Evolutionary conservation across 2,113 vertebrate species (phyloP), one percentile per base, ranked within the genome.

Genomic region (Acrocephalus kingi): DNA sequence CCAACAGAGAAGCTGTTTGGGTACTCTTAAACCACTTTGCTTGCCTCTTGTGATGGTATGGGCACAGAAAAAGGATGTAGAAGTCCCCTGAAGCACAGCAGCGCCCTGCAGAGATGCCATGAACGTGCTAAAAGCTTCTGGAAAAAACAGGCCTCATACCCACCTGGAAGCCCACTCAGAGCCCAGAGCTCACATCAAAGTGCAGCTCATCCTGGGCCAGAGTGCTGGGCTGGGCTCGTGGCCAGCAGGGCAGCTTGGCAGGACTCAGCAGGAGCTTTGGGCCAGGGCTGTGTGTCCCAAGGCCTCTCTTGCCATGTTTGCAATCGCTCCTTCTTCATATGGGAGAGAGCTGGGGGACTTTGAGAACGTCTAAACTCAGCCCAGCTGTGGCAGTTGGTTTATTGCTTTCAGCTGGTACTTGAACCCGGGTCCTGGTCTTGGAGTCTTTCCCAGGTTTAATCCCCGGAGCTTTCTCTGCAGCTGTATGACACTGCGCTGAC

Each of bases 321-420:
- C 80, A 78, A 94, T 97, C 9, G 73, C 89, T 95, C 84, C 58
- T 97, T 96, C 97, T 98, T 97, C 94, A 89, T 93, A 95, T 96
- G 90, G 94, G 95, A 97, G 95, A 95, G 98, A 97, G 97, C 98
- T 94, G 97, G 96, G 96, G 96, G 97, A 97, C 98, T 98, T 97
- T 97, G 98, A 98, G 98, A 98, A 98, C 97, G 97, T 96, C 97
- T 97, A 98, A 98, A 97, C 98, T 98, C 98, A 97, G 98, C 99
- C 98, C 99, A 99, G 99, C 99, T 99, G 99, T 99, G 99, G 99
- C 99, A 99, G 99, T 99, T 98, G 99, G 98, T 99, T 99, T 99
- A 99, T 99, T 99, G 99, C 99, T 99, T 99, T 99, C 99, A 99
- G 99, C 99, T 99, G 99, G 99, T 99, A 99, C 99, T 99, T 99